Evolutionary conservation across 2,113 vertebrate genomes (phyloP).

Genomic region (Xenus cinereus): DNA sequence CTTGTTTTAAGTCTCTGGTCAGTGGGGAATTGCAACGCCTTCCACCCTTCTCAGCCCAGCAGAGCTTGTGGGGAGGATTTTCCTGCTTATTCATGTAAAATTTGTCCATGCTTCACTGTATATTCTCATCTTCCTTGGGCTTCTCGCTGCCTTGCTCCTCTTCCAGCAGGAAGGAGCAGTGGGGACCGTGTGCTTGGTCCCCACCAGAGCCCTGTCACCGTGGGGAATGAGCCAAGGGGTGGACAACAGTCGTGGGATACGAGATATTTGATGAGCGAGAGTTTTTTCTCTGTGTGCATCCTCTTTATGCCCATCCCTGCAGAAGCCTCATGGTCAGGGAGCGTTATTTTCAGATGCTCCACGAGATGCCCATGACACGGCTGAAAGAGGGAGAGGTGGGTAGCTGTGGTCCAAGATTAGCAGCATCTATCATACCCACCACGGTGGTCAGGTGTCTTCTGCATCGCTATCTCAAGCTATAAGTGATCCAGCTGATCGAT

Average conservation of each 20-base stretch:
- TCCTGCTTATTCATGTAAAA: neutral
- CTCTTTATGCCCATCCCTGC: neutral
- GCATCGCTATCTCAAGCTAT: fast-evolving
- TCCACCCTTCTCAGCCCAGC: neutral
- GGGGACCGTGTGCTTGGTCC: fast-evolving
- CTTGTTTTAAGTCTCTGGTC: neutral
- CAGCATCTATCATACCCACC: fast-evolving
- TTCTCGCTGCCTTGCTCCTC: neutral
- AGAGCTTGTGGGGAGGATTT: neutral
- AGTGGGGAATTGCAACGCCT: neutral
- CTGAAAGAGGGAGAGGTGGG: neutral
- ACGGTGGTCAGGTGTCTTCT: fast-evolving
- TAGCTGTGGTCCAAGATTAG: fast-evolving
- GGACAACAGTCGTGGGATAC: fast-evolving
- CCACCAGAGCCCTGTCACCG: neutral
- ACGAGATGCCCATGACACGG: neutral
- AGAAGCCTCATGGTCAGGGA: fast-evolving
- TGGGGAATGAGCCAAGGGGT: neutral
- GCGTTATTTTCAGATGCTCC: neutral
- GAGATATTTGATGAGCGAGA: fast-evolving
- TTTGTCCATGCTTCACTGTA: fast-evolving
- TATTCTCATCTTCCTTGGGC: neutral
- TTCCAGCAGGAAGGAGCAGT: neutral
- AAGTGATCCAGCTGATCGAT: neutral
- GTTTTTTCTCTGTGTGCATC: neutral